Evolutionary conservation across 1,140 invertebrate genomes (phyloP), one percentile per base, ranked within the genome.

Genomic region (Tigriopus japonicus): DNA sequence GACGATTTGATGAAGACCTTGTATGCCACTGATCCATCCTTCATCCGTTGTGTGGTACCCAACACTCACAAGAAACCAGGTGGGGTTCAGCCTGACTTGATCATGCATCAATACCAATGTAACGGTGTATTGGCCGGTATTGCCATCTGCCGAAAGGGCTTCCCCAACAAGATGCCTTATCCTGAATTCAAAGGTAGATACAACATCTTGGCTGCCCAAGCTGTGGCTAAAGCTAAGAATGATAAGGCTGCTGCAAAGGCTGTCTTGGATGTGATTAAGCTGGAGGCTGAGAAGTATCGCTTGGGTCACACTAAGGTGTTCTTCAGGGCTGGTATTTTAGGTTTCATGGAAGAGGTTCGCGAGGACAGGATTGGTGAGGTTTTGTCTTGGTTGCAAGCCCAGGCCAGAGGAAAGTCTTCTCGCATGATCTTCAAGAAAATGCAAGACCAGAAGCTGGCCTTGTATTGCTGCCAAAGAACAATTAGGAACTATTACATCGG

Each of bases 321-420:
- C 86, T 98, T 98, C 88, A 87, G 93, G 71, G 95, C 95, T 71
- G 96, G 96, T 83, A 90, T 98, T 71, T 77, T 99, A 78, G 96
- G 95, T 91, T 88, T 42, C 77, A 91, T 99, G 83, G 96, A 99
- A 78, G 95, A 99, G 77, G 80, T 98, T 75, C 89, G 78, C 66
- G 77, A 58, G 28, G 56, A 58, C 56, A 58, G 56, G 42, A 58
- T 58, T 42, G 56, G 56, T 17, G 14, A 17, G 35, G 56, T 58
- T 42, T 17, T 58, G 24, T 58, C 56, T 6, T 58, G 56, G 56
- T 42, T 58, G 13, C 56, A 58, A 42, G 3, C 56, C 15, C 24
- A 41, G 14, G 56, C 56, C 14, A 58, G 56, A 58, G 56, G 56
- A 41, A 58, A 58, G 28, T 17, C 41, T 42, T 58, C 56, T 23